Evolutionary conservation across 2,888 invertebrate genomes (phyloP).

Genomic region (Myopa tessellatipennis): DNA sequence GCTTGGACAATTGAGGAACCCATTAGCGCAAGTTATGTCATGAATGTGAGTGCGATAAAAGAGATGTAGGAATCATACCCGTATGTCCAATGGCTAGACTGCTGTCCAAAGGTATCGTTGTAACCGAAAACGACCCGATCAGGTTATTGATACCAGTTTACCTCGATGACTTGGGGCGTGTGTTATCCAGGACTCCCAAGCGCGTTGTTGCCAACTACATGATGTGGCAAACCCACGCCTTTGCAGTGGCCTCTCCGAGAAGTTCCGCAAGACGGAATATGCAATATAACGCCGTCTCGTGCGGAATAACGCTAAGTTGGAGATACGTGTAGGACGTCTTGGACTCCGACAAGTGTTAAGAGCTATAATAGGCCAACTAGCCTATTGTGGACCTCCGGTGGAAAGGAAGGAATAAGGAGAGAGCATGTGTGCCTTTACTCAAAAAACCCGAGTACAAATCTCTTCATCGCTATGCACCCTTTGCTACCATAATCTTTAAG

Average conservation of each 20-base stretch:
- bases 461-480: no score
- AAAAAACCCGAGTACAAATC: no score
- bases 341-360: no score
- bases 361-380: no score
- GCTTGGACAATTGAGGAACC: slow-evolving; percentile 65
- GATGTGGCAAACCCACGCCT: slow-evolving; percentile 89
- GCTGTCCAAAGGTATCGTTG: slow-evolving; percentile 74
- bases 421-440: no score
- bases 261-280: slow-evolving; percentile 82
- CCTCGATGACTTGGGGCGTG: slow-evolving; percentile 78
- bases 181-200: slow-evolving; percentile 72
- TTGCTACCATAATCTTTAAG: no score
- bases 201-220: slow-evolving; percentile 88
- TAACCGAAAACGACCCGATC: slow-evolving; percentile 79
- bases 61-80: slow-evolving; percentile 82
- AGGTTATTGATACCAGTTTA: slow-evolving; percentile 80
- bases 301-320: slow-evolving; percentile 81
- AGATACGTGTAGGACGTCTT: slow-evolving; percentile 71
- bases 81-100: slow-evolving; percentile 72
- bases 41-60: slow-evolving; percentile 85
- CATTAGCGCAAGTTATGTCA: slow-evolving; percentile 79
- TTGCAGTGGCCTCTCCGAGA: slow-evolving; percentile 83
- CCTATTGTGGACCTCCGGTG: no score
- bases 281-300: slow-evolving; percentile 82
- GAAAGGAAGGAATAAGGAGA: no score